Conservation (phyloP, 1,140 invertebrate species). For the Drosophila guanche region DNA sequence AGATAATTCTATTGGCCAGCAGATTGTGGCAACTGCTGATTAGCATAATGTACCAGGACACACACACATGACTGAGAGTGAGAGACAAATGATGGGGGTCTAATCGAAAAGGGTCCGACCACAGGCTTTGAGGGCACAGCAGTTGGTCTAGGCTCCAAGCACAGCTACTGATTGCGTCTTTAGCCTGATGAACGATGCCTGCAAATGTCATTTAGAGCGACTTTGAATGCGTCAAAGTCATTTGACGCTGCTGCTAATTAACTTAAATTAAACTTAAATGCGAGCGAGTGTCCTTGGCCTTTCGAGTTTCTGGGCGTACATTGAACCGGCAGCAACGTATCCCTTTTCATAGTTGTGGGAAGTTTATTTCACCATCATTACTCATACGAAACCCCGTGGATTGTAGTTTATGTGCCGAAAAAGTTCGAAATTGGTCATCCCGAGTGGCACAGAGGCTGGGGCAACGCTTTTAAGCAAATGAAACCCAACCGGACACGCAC, state of each 20-base stretch:
- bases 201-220: slow-evolving; percentile 41
- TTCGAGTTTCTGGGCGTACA: slow-evolving; percentile 17
- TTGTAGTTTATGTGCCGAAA: slow-evolving; percentile 31
- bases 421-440: slow-evolving; percentile 45
- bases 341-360: slow-evolving; percentile 19
- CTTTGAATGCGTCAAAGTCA: slow-evolving; percentile 36
- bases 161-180: slow-evolving; percentile 28
- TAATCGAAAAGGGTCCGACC: slow-evolving; percentile 76
- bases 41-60: slow-evolving; percentile 58
- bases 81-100: slow-evolving; percentile 9
- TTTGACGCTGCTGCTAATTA: slow-evolving; percentile 57
- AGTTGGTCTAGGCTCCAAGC: slow-evolving; percentile 37
- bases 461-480: slow-evolving; percentile 66
- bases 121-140: slow-evolving; percentile 40
- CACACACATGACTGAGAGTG: slow-evolving; percentile 29
- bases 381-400: slow-evolving; percentile 63
- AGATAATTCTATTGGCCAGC: slow-evolving; percentile 64
- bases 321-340: slow-evolving; percentile 47
- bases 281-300: slow-evolving; percentile 46
- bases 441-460: slow-evolving; percentile 4
- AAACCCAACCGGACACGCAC: slow-evolving; percentile 38
- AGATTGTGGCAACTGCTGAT: slow-evolving; percentile 45
- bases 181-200: slow-evolving; percentile 23
- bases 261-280: slow-evolving; percentile 59
- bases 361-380: slow-evolving; percentile 39